Conservation (phyloP, 1,140 invertebrate species). For the Phenacoccus solenopsis region DNA sequence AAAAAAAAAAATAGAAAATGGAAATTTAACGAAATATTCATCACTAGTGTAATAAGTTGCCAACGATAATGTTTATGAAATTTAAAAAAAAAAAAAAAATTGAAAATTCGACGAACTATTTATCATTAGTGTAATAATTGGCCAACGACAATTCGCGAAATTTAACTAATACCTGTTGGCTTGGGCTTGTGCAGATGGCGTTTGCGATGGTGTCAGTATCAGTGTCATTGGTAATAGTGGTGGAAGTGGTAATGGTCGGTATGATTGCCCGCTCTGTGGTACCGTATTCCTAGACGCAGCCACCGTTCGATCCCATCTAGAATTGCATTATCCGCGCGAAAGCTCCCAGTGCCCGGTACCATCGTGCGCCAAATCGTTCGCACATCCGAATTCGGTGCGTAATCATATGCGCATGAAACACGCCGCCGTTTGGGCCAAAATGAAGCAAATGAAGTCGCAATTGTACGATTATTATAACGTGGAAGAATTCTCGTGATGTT, state of each 20-base stretch:
- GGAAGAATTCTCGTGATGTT: not conserved
- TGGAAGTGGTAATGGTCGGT: constrained; percentile 21
- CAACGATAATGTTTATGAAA: too few species aligned
- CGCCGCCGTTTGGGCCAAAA: constrained; percentile 59
- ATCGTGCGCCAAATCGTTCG: constrained; percentile 52
- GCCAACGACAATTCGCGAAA: too few species aligned
- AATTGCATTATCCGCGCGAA: constrained; percentile 66
- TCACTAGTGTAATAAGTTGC: too few species aligned
- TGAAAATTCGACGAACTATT: too few species aligned
- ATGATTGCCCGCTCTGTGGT: constrained; percentile 54
- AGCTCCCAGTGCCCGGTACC: constrained; percentile 60
- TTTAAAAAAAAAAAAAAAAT: too few species aligned
- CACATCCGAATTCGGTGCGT: constrained; percentile 66
- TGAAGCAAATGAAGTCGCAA: constrained; percentile 59
- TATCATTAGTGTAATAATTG: too few species aligned
- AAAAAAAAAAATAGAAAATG: too few species aligned
- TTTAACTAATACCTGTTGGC: not conserved
- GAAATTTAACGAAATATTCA: too few species aligned
- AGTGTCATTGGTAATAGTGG: not conserved
- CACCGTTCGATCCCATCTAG: constrained; percentile 54
- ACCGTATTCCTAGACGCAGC: constrained; percentile 46
- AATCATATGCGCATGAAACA: constrained; percentile 75
- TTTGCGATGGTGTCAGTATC: not conserved
- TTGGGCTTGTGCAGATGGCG: not conserved
- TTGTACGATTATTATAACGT: not conserved